Conservation (phyloP, 1,140 invertebrate genomes). For the Zeugodacus cucurbitae region DNA sequence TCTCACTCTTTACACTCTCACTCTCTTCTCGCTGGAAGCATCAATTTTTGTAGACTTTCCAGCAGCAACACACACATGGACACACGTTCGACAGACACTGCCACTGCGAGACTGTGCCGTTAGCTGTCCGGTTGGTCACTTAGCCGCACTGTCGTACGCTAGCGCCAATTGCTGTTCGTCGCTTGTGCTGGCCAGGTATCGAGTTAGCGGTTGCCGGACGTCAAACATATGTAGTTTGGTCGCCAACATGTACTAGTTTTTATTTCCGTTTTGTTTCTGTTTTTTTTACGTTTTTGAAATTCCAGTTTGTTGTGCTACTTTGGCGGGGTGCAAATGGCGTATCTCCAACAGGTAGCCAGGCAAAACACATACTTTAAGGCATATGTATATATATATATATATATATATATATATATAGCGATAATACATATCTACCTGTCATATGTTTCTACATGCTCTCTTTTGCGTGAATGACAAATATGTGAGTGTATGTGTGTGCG, state of each 20-base stretch:
- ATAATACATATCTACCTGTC: neutral
- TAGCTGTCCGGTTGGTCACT: neutral
- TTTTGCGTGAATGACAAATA: neutral
- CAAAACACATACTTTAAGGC: neutral
- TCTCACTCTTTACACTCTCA: neutral
- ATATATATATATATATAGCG: neutral
- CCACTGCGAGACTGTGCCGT: neutral
- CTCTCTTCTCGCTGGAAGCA: neutral
- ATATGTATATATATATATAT: neutral
- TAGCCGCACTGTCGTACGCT: neutral
- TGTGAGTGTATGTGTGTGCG: neutral
- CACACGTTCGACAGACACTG: neutral
- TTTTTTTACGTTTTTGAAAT: neutral
- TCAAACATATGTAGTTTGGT: slow-evolving; percentile 3
- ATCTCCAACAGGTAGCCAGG: neutral
- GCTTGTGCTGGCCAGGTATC: neutral
- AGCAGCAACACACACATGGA: neutral
- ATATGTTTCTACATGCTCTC: neutral
- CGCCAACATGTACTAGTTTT: neutral
- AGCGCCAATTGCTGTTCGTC: neutral
- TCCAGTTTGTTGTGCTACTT: slow-evolving; percentile 13
- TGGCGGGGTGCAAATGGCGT: neutral
- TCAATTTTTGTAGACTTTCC: neutral
- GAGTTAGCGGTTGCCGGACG: neutral
- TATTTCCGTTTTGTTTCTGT: neutral